Percentiles rank a stretch among this genome's conserved stretches.
Evolutionary conservation across 2,888 invertebrate species (phyloP).

Genomic region (Lithophane leautieri): DNA sequence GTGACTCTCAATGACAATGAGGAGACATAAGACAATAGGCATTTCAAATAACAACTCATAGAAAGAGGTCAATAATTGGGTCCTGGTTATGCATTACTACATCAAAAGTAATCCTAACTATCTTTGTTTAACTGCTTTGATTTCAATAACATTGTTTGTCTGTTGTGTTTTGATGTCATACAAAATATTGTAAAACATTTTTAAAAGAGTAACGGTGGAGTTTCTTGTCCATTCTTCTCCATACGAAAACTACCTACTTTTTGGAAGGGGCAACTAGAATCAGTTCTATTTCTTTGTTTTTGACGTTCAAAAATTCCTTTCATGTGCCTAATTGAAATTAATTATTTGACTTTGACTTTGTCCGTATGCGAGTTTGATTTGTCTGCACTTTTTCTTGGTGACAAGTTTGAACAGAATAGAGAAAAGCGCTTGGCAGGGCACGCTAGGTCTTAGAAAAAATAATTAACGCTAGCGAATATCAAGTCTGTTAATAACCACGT

Average conservation of each 20-base stretch:
- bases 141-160: background rate
- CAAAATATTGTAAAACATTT: too few species aligned
- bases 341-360: too few species aligned
- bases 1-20: background rate
- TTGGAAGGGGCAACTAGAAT: too few species aligned
- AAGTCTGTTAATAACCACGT: constrained; percentile 52
- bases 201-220: too few species aligned
- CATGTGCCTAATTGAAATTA: too few species aligned
- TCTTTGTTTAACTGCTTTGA: background rate
- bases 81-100: background rate
- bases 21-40: background rate
- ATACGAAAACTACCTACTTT: too few species aligned
- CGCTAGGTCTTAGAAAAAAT: constrained; percentile 14
- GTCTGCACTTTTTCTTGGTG: background rate
- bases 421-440: background rate
- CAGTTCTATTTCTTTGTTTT: too few species aligned
- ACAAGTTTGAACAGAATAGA: background rate
- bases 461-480: constrained; percentile 33
- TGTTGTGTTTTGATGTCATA: too few species aligned
- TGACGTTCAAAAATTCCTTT: too few species aligned
- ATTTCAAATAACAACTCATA: background rate
- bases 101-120: too few species aligned
- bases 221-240: too few species aligned
- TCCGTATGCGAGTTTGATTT: background rate
- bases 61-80: background rate